Percentiles rank a stretch among this genome's conserved stretches.
Evolutionary conservation across 2,113 vertebrate genomes (phyloP).

Genomic region (Bungarus multicinctus): DNA sequence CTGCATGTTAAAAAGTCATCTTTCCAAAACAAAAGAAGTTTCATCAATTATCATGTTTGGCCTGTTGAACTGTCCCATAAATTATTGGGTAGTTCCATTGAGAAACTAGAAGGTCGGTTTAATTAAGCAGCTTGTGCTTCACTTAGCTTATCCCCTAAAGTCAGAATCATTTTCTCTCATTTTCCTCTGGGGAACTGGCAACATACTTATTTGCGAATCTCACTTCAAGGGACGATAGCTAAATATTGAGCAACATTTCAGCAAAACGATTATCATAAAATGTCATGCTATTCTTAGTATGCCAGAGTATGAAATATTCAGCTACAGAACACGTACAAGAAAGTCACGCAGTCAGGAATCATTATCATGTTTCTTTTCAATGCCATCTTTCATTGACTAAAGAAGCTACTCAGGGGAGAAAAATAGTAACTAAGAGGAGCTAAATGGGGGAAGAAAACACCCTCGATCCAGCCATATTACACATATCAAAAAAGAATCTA

Average conservation of each 20-base stretch:
- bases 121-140: slow-evolving; percentile 40
- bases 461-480: neutral
- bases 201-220: slow-evolving; percentile 34
- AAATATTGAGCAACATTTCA: slow-evolving; percentile 27
- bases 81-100: neutral
- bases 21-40: neutral
- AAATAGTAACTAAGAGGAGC: neutral
- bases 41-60: slow-evolving; percentile 22
- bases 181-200: slow-evolving; percentile 10
- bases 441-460: neutral
- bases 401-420: neutral
- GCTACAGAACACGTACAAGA: neutral
- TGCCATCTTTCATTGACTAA: neutral
- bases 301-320: slow-evolving; percentile 40
- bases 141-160: slow-evolving; percentile 28
- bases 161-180: slow-evolving; percentile 37
- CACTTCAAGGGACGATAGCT: slow-evolving; percentile 37
- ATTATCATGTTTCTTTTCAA: slow-evolving; percentile 11
- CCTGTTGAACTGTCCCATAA: neutral
- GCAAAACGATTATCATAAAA: slow-evolving; percentile 36
- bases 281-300: slow-evolving; percentile 19
- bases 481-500: neutral
- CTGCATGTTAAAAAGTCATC: slow-evolving; percentile 22
- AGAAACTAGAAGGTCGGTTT: slow-evolving; percentile 42
- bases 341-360: slow-evolving; percentile 4